Evolutionary conservation across 2,113 vertebrate species (phyloP), one percentile per base, ranked within the genome.

Genomic region (Octodon degus): DNA sequence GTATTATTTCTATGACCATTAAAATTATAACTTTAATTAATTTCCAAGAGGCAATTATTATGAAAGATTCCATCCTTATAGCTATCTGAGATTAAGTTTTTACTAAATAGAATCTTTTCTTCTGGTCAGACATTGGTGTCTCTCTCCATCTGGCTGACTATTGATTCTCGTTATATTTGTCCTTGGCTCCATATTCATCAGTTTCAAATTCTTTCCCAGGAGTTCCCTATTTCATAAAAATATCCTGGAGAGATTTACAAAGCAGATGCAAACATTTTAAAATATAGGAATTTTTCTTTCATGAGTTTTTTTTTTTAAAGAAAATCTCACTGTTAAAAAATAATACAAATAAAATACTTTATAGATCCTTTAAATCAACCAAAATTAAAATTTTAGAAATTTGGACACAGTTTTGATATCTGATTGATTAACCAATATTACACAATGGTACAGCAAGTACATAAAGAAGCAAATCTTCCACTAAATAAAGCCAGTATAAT

Each of bases 11-110:
- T 25, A 65, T 8, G 8, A 0, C 10, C 5, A 72, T 24, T 92
- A 89, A 91, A 80, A 43, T 50, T 63, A 1, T 43, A 84, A 40
- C 58, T 95, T 91, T 89, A 72, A 82, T 37, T 81, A 90, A 90
- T 27, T 83, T 84, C 37, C 76, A 83, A 85, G 53, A 67, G 12
- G 3, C 7, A 53, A 65, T 87, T 81, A 58, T 70, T 91, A 11
- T 37, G 19, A 17, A 67, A 65, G 2, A 0, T 34, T 80, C 5
- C 22, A 37, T 85, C 37, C 24, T 55, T 47, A 14, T 34, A 85
- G 76, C 55, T 81, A 13, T 58, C 16, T 90, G 24, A 40, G 62
- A 72, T 67, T 85, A 91, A 79, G 74, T n/a, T 60, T 90, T 91
- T 93, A 55, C 53, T 68, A 53, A 84, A 34, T 55, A 20, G 43